phyloP scores from a whole-genome alignment of 2,797 vertebrate species.

The Anabacerthia variegaticeps region DNA sequence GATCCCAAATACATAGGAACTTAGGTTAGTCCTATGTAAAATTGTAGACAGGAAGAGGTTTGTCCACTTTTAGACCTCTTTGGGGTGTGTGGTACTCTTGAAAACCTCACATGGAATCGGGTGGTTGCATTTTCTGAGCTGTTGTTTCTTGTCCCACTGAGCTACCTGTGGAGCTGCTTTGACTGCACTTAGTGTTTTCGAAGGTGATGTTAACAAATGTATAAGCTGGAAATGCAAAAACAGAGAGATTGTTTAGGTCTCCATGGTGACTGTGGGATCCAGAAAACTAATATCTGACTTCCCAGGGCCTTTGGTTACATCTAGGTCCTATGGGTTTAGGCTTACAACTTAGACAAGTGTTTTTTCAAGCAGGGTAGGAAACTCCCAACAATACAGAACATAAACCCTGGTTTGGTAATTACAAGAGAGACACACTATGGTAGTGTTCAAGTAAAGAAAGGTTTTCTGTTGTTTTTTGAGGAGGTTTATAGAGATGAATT shows the following conservation, averaged over 20 bases:
- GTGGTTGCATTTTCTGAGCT: background rate
- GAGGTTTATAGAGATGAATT: background rate
- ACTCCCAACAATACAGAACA: background rate
- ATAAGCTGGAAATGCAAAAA: background rate
- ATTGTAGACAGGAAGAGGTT: background rate
- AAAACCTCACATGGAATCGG: background rate
- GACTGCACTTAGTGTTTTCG: background rate
- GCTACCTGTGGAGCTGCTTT: background rate
- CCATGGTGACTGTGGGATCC: background rate
- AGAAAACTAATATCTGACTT: background rate
- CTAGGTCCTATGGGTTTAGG: background rate
- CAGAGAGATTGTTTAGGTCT: background rate
- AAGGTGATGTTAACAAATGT: background rate
- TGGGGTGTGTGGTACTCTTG: background rate
- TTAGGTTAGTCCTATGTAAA: background rate
- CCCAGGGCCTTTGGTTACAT: background rate
- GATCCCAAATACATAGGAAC: background rate
- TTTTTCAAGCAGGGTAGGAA: background rate
- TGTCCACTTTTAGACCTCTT: background rate
- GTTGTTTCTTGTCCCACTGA: background rate
- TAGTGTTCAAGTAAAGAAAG: background rate
- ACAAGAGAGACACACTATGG: background rate
- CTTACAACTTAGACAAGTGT: background rate
- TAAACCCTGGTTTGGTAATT: background rate
- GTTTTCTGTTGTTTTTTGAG: background rate